Evolutionary conservation across 2,888 invertebrate genomes (phyloP), one percentile per base, ranked within the genome.

Genomic region (Ctena decussata): DNA sequence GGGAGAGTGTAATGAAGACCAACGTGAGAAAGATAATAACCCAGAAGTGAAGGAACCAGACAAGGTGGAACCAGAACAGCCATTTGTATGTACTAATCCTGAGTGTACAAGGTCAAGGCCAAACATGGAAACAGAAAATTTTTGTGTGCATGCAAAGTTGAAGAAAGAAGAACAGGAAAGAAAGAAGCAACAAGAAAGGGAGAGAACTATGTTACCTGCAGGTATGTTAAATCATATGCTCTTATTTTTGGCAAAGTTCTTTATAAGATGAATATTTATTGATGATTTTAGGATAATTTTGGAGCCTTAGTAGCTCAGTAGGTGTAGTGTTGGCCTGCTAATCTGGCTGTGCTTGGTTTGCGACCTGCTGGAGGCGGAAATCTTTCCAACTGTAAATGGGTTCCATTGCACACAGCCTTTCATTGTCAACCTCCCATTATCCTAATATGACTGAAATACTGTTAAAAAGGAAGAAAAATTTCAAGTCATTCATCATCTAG

Each of bases 31-130:
- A 44, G 86, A 88, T 30, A 69, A 70, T 41, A 75, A 81, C 11
- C 74, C 46, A 24, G 77, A 72, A 24, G 79, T 80, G n/a, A 85
- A 83, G 21, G 78, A 85, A 21, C 18, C 53, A 0, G 83, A 84
- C n/a, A 69, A 57, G 0, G 75, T 65, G 37, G 49, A 41, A 0
- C 46, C 70, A n/a, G n/a, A 60, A 18, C 39, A 39, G 15, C 76
- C 78, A n/a, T 88, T 88, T 75, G 82, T 85, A 8, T 94, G 94
- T 84, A 92, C 90, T 12, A 93, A 94, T 82, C 91, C 94, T 12
- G 93, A 93, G 49, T 93, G 93, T 80, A 93, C 93, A 5, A 86
- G 89, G 39, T 92, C 93, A 30, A 82, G 91, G 39, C 93, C 93
- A 32, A 91, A 90, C 71, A 84, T 84, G 21, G 89, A 77, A 6